Evolutionary conservation across 2,797 vertebrate species (phyloP).

Genomic region (Cirrhinus molitorella): DNA sequence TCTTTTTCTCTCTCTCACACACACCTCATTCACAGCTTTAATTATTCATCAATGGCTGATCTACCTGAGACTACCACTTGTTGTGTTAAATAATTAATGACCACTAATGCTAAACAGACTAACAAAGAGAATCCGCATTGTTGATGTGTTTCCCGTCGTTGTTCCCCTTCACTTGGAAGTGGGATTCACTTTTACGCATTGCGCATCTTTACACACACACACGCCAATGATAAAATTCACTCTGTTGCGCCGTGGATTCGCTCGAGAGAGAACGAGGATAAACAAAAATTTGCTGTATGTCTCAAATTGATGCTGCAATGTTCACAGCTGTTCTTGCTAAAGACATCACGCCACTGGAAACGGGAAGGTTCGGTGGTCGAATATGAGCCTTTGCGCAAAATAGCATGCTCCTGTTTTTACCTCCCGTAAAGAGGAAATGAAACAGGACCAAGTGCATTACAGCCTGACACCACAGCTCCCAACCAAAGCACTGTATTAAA

Average conservation of each 20-base stretch:
- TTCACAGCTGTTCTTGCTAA: constrained; percentile 8
- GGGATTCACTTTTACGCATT: constrained; percentile 14
- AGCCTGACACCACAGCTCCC: background rate
- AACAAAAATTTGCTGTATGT: background rate
- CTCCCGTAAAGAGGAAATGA: constrained; percentile 11
- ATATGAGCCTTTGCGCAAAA: background rate
- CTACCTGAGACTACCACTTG: constrained; percentile 50
- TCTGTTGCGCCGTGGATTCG: background rate
- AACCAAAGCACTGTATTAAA: background rate
- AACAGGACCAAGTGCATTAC: background rate
- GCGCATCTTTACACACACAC: constrained; percentile 16
- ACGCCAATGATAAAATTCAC: background rate
- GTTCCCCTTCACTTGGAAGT: background rate
- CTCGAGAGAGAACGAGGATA: background rate
- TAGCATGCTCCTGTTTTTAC: background rate
- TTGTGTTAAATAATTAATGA: constrained; percentile 58
- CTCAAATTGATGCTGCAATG: background rate
- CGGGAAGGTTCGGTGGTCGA: background rate
- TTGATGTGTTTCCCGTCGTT: background rate
- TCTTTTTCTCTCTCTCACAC: constrained; percentile 17
- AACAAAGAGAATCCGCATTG: constrained; percentile 11
- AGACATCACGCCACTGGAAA: constrained; percentile 17
- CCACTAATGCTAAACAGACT: constrained; percentile 29
- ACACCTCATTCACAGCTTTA: constrained; percentile 35
- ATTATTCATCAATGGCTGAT: constrained; percentile 53